A percentile compares a stretch with the other conserved stretches of the same genome.
phyloP scores from a whole-genome alignment of 2,113 vertebrate species.

The Carlito syrichta region DNA sequence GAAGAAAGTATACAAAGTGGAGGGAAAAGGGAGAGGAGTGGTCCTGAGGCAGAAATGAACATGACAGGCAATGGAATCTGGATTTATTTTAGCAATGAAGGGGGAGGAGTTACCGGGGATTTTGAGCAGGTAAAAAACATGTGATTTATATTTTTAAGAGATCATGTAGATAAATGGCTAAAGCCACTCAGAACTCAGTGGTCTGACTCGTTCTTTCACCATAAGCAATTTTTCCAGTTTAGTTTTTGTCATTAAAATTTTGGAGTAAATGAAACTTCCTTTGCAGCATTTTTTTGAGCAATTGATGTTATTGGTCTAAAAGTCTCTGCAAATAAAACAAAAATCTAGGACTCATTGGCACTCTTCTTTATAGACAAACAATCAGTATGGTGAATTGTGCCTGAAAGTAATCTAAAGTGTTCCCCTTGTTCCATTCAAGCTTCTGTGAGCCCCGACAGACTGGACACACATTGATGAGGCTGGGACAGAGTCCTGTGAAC shows the following conservation, averaged over 20 bases:
- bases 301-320: constrained; percentile 1
- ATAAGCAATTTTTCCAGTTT: background rate
- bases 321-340: background rate
- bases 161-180: background rate
- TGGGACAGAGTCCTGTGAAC: constrained; percentile 34
- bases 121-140: constrained; percentile 6
- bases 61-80: background rate
- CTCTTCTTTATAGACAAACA: constrained; percentile 2
- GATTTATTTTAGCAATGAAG: background rate
- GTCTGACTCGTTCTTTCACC: constrained; percentile 1
- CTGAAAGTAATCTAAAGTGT: constrained; percentile 24
- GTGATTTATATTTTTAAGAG: background rate
- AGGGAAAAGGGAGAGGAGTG: background rate
- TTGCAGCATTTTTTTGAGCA: background rate
- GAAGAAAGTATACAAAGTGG: background rate
- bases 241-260: background rate
- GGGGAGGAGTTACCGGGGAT: background rate
- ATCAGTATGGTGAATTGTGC: background rate
- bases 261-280: background rate
- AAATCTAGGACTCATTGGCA: background rate
- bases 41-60: background rate
- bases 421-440: background rate
- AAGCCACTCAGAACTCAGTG: background rate
- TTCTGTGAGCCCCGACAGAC: constrained; percentile 35
- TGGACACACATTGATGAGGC: constrained; percentile 49